phyloP scores from a whole-genome alignment of 2,797 vertebrate species.

The Chelidonichthys spinosus region DNA sequence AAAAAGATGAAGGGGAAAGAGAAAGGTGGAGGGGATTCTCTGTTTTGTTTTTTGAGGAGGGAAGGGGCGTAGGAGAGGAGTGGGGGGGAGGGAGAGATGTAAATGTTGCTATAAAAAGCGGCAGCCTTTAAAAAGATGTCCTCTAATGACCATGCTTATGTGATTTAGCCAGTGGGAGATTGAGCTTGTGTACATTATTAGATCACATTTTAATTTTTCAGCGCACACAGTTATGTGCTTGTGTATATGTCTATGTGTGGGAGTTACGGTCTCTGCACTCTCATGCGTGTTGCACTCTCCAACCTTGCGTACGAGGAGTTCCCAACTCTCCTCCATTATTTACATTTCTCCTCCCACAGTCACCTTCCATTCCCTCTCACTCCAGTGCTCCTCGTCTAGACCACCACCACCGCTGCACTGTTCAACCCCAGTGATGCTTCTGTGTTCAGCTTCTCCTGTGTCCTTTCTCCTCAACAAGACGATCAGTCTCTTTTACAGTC shows the following conservation, averaged over 20 bases:
- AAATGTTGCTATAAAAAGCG: conserved; percentile 40
- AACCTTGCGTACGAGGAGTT: conserved; percentile 62
- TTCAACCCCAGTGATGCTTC: conserved; percentile 33
- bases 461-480: conserved; percentile 18
- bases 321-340: conserved; percentile 81
- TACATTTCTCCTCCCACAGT: conserved; percentile 65
- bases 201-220: conserved; percentile 21
- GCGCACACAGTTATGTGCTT: conserved; percentile 25
- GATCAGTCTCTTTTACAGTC: conserved; percentile 29
- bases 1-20: conserved; percentile 7
- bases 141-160: conserved; percentile 35
- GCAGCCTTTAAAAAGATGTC: conserved; percentile 35
- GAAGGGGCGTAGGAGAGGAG: conserved; percentile 27
- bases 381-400: conserved; percentile 46
- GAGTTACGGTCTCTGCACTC: conserved; percentile 18
- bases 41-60: conserved; percentile 40
- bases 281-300: conserved; percentile 40
- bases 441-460: conserved; percentile 28
- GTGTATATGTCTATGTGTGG: conserved; percentile 33
- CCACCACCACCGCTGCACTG: conserved; percentile 41
- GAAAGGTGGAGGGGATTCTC: conserved; percentile 14
- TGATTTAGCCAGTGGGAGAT: conserved; percentile 42
- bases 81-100: conserved; percentile 24
- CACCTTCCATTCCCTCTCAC: conserved; percentile 59
- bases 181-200: conserved; percentile 33